Percentiles rank a stretch among this genome's conserved stretches.
Conservation (phyloP, 2,113 vertebrate genomes). For the Acanthisitta chloris region DNA sequence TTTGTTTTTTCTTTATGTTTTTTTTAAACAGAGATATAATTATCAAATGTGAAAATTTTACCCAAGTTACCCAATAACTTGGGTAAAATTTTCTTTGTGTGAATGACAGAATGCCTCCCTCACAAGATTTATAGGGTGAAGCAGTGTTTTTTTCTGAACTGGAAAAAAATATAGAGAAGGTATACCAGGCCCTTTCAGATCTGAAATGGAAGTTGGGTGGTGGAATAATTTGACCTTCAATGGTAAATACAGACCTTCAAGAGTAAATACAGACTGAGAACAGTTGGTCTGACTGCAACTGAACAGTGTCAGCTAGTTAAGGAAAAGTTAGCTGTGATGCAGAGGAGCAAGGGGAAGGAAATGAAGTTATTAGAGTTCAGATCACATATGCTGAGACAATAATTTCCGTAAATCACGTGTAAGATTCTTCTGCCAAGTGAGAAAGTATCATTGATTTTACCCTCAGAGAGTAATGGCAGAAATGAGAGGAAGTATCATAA, state of each 20-base stretch:
- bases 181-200: not conserved
- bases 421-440: not conserved
- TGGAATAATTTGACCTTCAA: not conserved
- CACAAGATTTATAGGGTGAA: not conserved
- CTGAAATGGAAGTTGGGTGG: not conserved
- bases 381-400: not conserved
- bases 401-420: not conserved
- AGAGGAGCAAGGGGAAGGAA: not conserved
- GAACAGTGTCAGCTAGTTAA: not conserved
- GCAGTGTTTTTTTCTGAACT: not conserved
- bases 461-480: not conserved
- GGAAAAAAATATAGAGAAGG: not conserved
- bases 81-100: no score
- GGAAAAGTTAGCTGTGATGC: not conserved
- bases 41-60: not conserved
- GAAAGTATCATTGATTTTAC: conserved; percentile 28
- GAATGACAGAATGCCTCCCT: not conserved
- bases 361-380: not conserved
- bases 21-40: not conserved
- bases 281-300: not conserved
- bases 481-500: not conserved
- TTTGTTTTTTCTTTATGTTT: not conserved
- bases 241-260: not conserved
- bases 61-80: no score
- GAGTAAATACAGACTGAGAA: not conserved